Conservation (phyloP, 2,888 invertebrate genomes). For the Nebria salina region DNA sequence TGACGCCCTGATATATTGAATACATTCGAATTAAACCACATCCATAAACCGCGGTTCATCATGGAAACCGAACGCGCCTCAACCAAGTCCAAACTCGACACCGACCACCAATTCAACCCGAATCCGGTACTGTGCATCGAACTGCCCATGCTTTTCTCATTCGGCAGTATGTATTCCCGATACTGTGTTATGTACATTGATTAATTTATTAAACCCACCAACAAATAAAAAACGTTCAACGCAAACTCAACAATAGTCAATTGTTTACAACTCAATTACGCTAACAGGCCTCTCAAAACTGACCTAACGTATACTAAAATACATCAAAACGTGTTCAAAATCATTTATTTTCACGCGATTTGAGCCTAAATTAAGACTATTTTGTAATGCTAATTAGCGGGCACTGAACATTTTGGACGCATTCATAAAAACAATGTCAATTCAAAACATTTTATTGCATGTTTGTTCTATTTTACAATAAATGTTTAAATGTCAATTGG, state of each 20-base stretch:
- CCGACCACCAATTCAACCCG: slow-evolving; percentile 62
- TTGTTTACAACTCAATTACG: not conserved
- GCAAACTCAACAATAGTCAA: not conserved
- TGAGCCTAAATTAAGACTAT: not conserved
- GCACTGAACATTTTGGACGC: too few relatives aligned
- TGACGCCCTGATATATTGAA: slow-evolving; percentile 72
- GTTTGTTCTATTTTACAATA: not conserved
- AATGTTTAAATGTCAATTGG: not conserved
- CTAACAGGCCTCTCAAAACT: not conserved
- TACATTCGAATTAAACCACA: slow-evolving; percentile 59
- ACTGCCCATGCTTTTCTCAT: slow-evolving; percentile 71
- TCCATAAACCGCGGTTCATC: slow-evolving; percentile 59
- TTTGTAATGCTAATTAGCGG: not conserved
- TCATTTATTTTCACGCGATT: too few relatives aligned
- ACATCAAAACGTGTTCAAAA: not conserved
- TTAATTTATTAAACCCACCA: slow-evolving; percentile 56
- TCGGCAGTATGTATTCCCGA: slow-evolving; percentile 74
- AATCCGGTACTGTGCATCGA: slow-evolving; percentile 66
- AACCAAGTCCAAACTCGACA: not conserved
- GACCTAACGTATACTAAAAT: not conserved
- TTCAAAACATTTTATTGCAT: not conserved
- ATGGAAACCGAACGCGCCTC: slow-evolving; percentile 54
- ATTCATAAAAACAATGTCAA: not conserved
- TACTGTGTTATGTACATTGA: slow-evolving; percentile 74
- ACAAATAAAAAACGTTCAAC: not conserved